Evolutionary conservation across 2,797 vertebrate species (phyloP).

Genomic region (Macrochelys suwanniensis): DNA sequence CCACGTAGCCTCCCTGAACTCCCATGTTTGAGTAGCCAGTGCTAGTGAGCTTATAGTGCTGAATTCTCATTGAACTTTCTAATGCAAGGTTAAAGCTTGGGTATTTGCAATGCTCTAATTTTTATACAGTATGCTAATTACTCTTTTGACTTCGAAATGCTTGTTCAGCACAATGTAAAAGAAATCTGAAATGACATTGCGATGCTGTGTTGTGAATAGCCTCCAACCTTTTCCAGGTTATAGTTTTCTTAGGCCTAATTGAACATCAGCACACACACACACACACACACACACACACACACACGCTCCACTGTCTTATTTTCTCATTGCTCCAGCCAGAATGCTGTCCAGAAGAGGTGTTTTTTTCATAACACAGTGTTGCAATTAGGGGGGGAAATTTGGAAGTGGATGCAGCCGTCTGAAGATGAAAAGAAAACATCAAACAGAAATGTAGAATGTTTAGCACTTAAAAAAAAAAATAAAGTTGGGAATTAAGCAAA

Average conservation of each 20-base stretch:
- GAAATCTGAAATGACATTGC: neutral
- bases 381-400: conserved; percentile 28
- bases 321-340: neutral
- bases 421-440: neutral
- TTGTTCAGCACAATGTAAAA: conserved; percentile 45
- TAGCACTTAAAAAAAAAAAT: neutral
- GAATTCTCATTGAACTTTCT: conserved; percentile 62
- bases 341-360: conserved; percentile 12
- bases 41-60: neutral
- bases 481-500: conserved; percentile 10
- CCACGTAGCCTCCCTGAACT: neutral
- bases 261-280: neutral
- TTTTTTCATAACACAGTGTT: neutral
- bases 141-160: conserved; percentile 48
- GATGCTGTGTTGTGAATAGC: neutral
- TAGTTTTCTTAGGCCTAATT: conserved; percentile 56
- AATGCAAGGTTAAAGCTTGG: conserved; percentile 58
- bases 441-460: conserved; percentile 33
- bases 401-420: conserved; percentile 19
- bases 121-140: conserved; percentile 26
- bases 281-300: neutral
- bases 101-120: conserved; percentile 64
- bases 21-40: neutral
- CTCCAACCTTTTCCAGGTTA: neutral
- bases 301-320: neutral